Evolutionary conservation across 1,140 invertebrate genomes (phyloP).

Genomic region (Ptiloglossa arizonensis): DNA sequence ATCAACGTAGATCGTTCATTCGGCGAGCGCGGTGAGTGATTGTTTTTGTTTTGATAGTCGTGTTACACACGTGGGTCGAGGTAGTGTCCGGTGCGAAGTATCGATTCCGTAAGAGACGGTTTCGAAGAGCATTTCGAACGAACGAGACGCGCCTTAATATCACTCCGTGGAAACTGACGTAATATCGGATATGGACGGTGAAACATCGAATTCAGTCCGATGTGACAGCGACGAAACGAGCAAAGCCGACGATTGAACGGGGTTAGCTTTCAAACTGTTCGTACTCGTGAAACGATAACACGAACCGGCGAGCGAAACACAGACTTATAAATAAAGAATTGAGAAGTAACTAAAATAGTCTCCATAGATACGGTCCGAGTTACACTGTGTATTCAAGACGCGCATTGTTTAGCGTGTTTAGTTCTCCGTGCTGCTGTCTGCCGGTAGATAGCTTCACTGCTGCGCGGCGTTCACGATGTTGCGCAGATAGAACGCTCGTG

Average conservation of each 20-base stretch:
- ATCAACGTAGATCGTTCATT: background rate
- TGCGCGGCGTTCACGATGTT: background rate
- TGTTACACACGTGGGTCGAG: conserved; percentile 13
- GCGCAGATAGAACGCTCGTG: background rate
- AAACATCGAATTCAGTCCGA: background rate
- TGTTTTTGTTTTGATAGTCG: conserved; percentile 32
- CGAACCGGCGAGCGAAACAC: background rate
- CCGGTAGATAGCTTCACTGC: background rate
- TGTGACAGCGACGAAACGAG: background rate
- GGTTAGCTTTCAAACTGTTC: background rate
- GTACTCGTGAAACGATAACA: background rate
- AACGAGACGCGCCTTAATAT: background rate
- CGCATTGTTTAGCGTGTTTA: background rate
- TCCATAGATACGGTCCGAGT: background rate
- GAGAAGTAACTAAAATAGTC: background rate
- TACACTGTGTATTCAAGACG: background rate
- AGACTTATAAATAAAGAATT: conserved; percentile 14
- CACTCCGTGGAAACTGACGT: conserved; percentile 8
- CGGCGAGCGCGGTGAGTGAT: conserved; percentile 23
- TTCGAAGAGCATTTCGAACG: background rate
- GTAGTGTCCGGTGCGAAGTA: background rate
- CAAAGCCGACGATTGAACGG: background rate
- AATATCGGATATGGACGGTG: conserved; percentile 16
- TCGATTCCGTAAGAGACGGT: background rate
- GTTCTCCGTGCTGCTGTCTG: background rate